These are phyloP conservation scores for Danionella cerebrum DNA, from an alignment of 2,113 vertebrate genomes.

Conservation along the genomic window DNA sequence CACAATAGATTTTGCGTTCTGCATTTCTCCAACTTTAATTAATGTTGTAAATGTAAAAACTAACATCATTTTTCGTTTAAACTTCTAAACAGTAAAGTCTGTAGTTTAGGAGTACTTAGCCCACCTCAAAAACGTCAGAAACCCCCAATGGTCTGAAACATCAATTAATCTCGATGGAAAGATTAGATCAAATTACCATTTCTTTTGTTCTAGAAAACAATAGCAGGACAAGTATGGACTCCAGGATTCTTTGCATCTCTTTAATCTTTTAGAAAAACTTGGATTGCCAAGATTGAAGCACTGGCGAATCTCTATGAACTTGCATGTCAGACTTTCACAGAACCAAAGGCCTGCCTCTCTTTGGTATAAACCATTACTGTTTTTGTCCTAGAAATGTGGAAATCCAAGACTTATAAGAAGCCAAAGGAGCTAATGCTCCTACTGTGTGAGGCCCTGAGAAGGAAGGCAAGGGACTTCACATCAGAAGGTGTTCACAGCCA, in stretches of 20 bases:
- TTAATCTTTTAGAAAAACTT: neutral
- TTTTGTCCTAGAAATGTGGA: no score
- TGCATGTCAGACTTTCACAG: neutral
- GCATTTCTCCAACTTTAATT: no score
- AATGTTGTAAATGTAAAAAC: no score
- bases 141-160: neutral
- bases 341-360: neutral
- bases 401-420: neutral
- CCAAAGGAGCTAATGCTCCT: neutral
- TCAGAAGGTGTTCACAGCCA: slow-evolving; percentile 21
- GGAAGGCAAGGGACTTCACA: slow-evolving; percentile 8
- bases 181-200: neutral
- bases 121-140: no score
- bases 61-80: no score
- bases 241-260: neutral
- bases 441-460: slow-evolving; percentile 13
- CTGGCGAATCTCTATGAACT: neutral
- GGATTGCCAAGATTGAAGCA: slow-evolving; percentile 2
- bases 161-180: neutral
- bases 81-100: no score
- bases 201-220: neutral
- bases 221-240: neutral
- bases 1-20: no score
- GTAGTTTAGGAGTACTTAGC: no score
- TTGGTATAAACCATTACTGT: neutral